Conservation (phyloP, 2,113 vertebrate species). For the Barnardius zonarius region DNA sequence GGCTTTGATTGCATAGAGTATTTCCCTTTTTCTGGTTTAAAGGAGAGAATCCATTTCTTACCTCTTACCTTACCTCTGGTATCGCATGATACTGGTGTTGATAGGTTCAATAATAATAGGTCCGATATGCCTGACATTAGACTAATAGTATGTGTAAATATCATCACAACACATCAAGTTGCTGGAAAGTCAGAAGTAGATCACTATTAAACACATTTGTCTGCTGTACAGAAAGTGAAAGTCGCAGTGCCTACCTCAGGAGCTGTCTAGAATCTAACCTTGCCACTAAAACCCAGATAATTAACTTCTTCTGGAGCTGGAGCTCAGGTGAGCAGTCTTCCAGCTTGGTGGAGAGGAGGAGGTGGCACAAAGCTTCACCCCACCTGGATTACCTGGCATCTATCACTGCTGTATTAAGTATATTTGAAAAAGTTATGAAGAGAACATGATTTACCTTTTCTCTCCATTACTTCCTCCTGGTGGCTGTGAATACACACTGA, state of each 20-base stretch:
- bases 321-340: not conserved
- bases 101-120: not conserved
- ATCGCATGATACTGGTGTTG: not conserved
- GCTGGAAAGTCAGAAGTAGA: not conserved
- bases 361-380: not conserved
- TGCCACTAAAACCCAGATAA: not conserved
- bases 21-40: not conserved
- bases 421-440: not conserved
- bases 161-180: not conserved
- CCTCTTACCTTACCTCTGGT: not conserved
- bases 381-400: not conserved
- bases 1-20: not conserved
- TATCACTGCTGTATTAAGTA: not conserved
- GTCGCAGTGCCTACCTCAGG: not conserved
- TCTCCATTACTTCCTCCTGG: not conserved
- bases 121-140: fast-evolving
- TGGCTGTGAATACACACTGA: not conserved
- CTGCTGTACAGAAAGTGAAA: not conserved
- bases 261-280: not conserved
- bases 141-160: not conserved
- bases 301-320: not conserved
- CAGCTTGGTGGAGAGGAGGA: not conserved
- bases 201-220: not conserved
- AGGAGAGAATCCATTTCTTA: not conserved
- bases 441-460: not conserved